These are phyloP conservation scores for Syngnathus rostellatus DNA, from an alignment of 2,797 vertebrate species.

Conservation along the genomic window DNA sequence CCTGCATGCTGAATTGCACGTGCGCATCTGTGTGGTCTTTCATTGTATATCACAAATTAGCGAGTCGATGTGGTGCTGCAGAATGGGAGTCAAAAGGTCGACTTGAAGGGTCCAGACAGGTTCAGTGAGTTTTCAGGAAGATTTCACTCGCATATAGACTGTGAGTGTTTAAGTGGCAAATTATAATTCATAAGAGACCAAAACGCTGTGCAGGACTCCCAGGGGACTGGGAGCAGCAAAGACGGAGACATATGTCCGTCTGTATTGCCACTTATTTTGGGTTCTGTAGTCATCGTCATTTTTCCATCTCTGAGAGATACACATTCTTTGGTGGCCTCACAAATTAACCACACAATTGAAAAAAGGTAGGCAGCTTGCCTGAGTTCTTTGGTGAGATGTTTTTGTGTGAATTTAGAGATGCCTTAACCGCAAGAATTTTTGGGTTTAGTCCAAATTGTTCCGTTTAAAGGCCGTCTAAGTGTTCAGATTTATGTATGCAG, in stretches of 20 bases:
- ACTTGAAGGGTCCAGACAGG: slow-evolving; percentile 31
- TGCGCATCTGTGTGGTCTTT: slow-evolving; percentile 1
- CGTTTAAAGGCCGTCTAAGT: neutral
- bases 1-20: slow-evolving; percentile 4
- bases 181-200: neutral
- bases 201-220: neutral
- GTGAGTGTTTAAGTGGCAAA: neutral
- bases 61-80: slow-evolving; percentile 8
- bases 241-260: neutral
- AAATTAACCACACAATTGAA: neutral
- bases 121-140: neutral
- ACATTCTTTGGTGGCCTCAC: neutral
- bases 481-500: neutral
- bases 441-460: neutral
- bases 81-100: slow-evolving; percentile 24
- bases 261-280: neutral
- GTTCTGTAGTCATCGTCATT: neutral
- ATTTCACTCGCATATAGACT: slow-evolving; percentile 6
- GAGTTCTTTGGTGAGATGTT: neutral
- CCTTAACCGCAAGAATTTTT: neutral
- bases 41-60: slow-evolving; percentile 9
- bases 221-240: neutral
- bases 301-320: neutral
- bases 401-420: neutral
- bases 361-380: neutral